Conservation (phyloP, 2,113 vertebrate genomes). For the Boulengerochromis microlepis region DNA sequence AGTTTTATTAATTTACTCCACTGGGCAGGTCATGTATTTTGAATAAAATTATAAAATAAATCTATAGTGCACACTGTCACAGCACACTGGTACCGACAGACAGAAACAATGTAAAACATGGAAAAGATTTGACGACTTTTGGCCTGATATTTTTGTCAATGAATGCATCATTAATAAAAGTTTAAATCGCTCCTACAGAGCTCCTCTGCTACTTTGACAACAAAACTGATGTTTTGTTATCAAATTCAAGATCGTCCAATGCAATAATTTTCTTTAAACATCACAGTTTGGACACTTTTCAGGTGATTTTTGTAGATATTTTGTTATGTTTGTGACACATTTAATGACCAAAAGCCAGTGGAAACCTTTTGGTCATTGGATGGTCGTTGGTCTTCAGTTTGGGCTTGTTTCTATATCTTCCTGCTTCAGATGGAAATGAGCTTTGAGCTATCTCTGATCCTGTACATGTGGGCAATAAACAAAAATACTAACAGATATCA, state of each 20-base stretch:
- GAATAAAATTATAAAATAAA: not conserved
- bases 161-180: not conserved
- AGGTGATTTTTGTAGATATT: not conserved
- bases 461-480: not conserved
- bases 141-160: not conserved
- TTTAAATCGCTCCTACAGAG: not conserved
- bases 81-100: accelerated
- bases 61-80: not conserved
- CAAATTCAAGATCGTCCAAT: not conserved
- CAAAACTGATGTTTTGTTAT: not conserved
- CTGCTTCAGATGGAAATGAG: not conserved
- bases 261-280: not conserved
- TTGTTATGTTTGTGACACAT: not conserved
- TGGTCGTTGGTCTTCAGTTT: not conserved
- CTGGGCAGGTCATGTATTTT: not conserved
- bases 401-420: not conserved
- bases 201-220: not conserved
- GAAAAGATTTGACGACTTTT: not conserved
- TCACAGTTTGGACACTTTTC: not conserved
- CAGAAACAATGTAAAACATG: not conserved
- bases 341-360: not conserved
- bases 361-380: not conserved
- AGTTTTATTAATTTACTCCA: not conserved
- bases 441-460: not conserved
- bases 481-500: not conserved